Evolutionary conservation across 2,888 invertebrate species (phyloP), one percentile per base, ranked within the genome.

Genomic region (Belgica antarctica): DNA sequence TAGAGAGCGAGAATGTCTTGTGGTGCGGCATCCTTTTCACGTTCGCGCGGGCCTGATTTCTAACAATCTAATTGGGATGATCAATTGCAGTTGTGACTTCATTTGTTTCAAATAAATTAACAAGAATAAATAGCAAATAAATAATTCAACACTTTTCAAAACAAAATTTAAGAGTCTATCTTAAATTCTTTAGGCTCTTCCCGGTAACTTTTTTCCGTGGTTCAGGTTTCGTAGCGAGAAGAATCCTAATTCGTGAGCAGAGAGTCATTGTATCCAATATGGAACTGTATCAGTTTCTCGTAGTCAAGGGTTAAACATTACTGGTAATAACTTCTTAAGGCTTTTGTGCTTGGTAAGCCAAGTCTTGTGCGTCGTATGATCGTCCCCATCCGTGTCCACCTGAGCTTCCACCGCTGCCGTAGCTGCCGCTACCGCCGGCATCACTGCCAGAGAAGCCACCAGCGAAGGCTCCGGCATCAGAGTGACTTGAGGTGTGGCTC

Each of bases 341-440:
- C 79, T 86, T 86, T 79, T 92, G 91, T 73, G 86, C 90, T 73
- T 86, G 85, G 81, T 91, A 92, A 72, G 92, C 92, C 77, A 92
- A 80, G 75, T 87, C 87, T 77, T 92, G 91, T 72, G 89, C 87
- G 72, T 86, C 86, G 73, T 88, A 79, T 71, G 89, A 88, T 75
- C 92, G 84, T 70, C 90, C 91, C 91, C 91, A 91, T 71, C 87
- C 87, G 68, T 82, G 82, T 69, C 84, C 84, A 70, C 82, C 82
- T 22, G 86, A 87, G 4, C 87, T 86, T 73, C 86, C 86, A 2
- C 86, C 86, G 73, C 84, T 84, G n/a, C 85, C 83, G 15, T 85
- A 86, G 36, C 83, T 83, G 59, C 80, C 78, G 19, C 80, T 76
- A n/a, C 82, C 81, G 66, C 78, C 78, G 68, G 78, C 78, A 62